Evolutionary conservation across 2,888 invertebrate genomes (phyloP).

Genomic region (Eulithis testata): DNA sequence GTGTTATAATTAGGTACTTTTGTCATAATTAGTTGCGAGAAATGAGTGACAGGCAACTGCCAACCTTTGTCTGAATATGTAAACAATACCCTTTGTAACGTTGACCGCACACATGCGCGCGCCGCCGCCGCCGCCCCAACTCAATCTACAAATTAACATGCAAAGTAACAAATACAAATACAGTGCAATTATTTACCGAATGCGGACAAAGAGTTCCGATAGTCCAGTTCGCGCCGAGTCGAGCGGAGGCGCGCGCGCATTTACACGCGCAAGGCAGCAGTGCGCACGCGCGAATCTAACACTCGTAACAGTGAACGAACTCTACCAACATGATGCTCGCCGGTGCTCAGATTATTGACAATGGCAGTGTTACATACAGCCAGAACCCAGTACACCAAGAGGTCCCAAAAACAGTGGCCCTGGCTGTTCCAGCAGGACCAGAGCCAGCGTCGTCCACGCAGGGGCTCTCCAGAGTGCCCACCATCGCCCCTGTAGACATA

Average conservation of each 20-base stretch:
- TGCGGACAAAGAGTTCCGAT: slow-evolving; percentile 61
- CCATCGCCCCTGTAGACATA: slow-evolving; percentile 86
- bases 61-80: slow-evolving; percentile 26
- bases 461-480: slow-evolving; percentile 59
- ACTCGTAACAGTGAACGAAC: slow-evolving; percentile 43
- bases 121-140: slow-evolving; percentile 46
- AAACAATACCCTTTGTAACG: slow-evolving; percentile 46
- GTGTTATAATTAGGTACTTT: slow-evolving; percentile 8
- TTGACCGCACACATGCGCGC: slow-evolving; percentile 38
- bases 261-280: slow-evolving; percentile 55
- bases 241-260: slow-evolving; percentile 63
- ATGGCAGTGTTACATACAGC: slow-evolving; percentile 63
- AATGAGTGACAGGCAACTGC: slow-evolving; percentile 4
- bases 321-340: slow-evolving; percentile 72
- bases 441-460: slow-evolving; percentile 32
- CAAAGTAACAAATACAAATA: slow-evolving; percentile 53
- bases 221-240: slow-evolving; percentile 44
- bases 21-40: slow-evolving; percentile 19
- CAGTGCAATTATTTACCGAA: slow-evolving; percentile 57
- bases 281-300: slow-evolving; percentile 60
- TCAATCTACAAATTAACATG: slow-evolving; percentile 58
- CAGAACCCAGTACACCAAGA: slow-evolving; percentile 20
- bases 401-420: slow-evolving; percentile 11
- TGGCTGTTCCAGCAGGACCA: slow-evolving; percentile 33
- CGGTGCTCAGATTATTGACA: slow-evolving; percentile 74